A percentile compares a stretch with the other conserved stretches of the same genome.
Evolutionary conservation across 1,140 invertebrate genomes (phyloP).

Genomic region (Cephus cinctus): DNA sequence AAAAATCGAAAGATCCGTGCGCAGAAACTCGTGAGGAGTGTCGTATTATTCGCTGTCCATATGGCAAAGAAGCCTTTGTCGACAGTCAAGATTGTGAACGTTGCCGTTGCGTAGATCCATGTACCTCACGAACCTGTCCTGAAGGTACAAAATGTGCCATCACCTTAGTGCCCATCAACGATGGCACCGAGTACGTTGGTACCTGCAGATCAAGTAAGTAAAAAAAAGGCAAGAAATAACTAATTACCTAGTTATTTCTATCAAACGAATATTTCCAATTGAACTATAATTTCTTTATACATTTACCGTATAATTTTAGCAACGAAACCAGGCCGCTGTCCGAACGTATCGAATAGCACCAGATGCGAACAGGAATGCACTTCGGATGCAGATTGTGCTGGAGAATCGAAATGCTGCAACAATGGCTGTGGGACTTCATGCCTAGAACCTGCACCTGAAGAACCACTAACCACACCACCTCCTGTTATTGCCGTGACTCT

Average conservation of each 20-base stretch:
- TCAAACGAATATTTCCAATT: background rate
- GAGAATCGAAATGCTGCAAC: slow-evolving; percentile 77
- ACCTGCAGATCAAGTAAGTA: slow-evolving; percentile 66
- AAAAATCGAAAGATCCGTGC: slow-evolving; percentile 54
- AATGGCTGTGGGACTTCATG: slow-evolving; percentile 76
- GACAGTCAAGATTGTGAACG: slow-evolving; percentile 65
- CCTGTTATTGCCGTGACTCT: slow-evolving; percentile 45
- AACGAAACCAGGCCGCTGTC: slow-evolving; percentile 75
- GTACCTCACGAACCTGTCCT: slow-evolving; percentile 63
- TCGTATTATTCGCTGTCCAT: slow-evolving; percentile 65
- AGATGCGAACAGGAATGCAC: slow-evolving; percentile 71
- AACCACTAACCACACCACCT: slow-evolving; percentile 26
- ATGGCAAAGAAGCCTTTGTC: slow-evolving; percentile 71
- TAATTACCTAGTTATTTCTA: background rate
- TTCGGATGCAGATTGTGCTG: slow-evolving; percentile 80
- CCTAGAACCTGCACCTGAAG: slow-evolving; percentile 57
- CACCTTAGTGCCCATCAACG: slow-evolving; percentile 55
- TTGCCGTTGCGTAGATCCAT: slow-evolving; percentile 80
- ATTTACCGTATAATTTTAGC: too few relatives aligned
- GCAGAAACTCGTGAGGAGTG: slow-evolving; percentile 61
- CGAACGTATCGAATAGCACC: slow-evolving; percentile 53
- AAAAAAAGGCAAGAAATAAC: background rate
- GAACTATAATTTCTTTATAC: too few relatives aligned
- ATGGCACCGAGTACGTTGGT: slow-evolving; percentile 53
- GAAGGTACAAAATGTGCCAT: slow-evolving; percentile 68